Conservation (phyloP, 2,113 vertebrate genomes). For the Rhynchopsitta pachyrhyncha region DNA sequence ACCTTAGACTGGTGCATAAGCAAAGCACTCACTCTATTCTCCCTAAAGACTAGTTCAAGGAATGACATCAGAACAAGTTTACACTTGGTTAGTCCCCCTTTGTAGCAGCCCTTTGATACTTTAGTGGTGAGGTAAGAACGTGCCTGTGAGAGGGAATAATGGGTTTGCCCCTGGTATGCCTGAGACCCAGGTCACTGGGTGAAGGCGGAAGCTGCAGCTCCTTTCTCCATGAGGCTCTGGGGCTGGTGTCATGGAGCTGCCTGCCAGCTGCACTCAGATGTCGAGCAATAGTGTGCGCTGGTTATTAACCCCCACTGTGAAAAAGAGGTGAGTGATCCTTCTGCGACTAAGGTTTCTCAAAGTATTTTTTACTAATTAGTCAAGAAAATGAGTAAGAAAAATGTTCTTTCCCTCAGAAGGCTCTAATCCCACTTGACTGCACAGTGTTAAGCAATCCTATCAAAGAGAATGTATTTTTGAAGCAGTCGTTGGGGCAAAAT, state of each 20-base stretch:
- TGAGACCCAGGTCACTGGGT: fast-evolving
- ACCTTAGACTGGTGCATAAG: fast-evolving
- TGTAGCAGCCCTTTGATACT: not conserved
- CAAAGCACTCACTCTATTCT: not conserved
- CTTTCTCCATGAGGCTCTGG: fast-evolving
- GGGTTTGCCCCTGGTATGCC: not conserved
- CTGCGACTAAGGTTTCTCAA: not conserved
- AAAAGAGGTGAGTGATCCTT: not conserved
- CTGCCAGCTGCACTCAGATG: not conserved
- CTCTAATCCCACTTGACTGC: slow-evolving; percentile 54
- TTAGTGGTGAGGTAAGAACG: not conserved
- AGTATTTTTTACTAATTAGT: slow-evolving; percentile 48
- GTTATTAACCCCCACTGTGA: not conserved
- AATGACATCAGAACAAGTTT: not conserved
- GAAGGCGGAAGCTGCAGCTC: not conserved
- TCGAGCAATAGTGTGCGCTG: fast-evolving
- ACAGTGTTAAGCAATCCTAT: slow-evolving; percentile 48
- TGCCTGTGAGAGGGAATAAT: not conserved
- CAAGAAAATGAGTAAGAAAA: slow-evolving; percentile 39
- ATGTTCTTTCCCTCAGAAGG: slow-evolving; percentile 26
- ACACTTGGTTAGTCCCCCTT: no score
- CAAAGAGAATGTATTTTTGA: slow-evolving; percentile 50
- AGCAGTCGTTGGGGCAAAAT: slow-evolving; percentile 60
- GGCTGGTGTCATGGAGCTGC: not conserved
- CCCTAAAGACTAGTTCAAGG: not conserved